Evolutionary conservation across 2,888 invertebrate species (phyloP), one percentile per base, ranked within the genome.

Genomic region (Apoda limacodes): DNA sequence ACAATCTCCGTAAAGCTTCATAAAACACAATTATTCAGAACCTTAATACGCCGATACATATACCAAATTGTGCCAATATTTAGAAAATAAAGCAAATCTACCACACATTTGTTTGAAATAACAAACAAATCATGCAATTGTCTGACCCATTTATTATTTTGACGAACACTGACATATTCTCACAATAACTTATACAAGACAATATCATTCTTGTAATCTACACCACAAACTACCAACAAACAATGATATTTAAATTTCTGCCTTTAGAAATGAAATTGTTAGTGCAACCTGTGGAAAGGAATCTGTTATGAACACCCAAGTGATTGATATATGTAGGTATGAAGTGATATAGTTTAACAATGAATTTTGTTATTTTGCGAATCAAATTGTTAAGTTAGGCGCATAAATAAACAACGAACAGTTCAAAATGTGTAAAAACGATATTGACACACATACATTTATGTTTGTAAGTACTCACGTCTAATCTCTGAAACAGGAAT

Each of bases 401-500:
- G 71, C 65, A 50, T 44, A n/a, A n/a, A n/a, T n/a, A n/a, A 56
- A 60, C 55, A 43, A 45, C 37, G 41, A 57, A 50, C 46, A 45
- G 46, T 49, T 58, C 57, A 55, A 50, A 37, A 49, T 52, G 50
- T 50, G 52, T 52, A 49, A 55, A 60, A 64, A 65, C 60, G 65
- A 60, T 63, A 60, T 61, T 48, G 55, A 55, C 62, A 52, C 61
- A 74, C 74, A 67, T 64, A 60, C 75, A 74, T 69, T 62, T 67
- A 55, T n/a, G n/a, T n/a, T n/a, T n/a, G 60, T 57, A 62, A 60
- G 67, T 80, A 80, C 78, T 80, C 74, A 80, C 78, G 75, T 80
- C 76, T 72, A 80, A 65, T 76, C 67, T 75, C 78, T 80, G 78
- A 80, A 80, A 80, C 71, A 78, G 72, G 72, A 78, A 78, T 59